Base-by-base conservation (phyloP, 2,113 vertebrate genomes). In the Sinosuthora webbiana region DNA sequence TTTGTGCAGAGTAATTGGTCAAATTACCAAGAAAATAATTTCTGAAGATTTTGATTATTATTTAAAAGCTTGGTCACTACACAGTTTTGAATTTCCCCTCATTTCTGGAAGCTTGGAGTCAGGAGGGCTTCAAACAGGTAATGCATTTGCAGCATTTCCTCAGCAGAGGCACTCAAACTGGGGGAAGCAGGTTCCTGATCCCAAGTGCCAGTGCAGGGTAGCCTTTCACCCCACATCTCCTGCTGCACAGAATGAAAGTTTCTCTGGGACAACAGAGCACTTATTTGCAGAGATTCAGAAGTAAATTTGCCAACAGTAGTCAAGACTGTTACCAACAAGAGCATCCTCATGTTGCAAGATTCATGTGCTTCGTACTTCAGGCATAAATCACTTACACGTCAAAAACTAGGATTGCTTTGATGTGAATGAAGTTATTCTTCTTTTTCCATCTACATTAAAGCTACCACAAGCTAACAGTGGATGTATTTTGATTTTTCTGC, bases 281-380 rank as follows among this genome's bases (percentile, higher is more conserved):
- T 31, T 53, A 3, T 56, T 62, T 77, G 45, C 50, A 45, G 25
- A 47, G 27, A 60, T 50, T 76, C 49, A 33, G 67, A 41, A 62
- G 8, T 8, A 3, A 31, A 65, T 28, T 52, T 77, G 28, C 31
- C 67, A 49, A 13, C 41, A 90, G 16, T 7, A 57, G n/a, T 41
- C 37, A 63, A 57, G 30, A 4, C 2, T 57, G 10, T 24, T 24
- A 22, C 2, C 15, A 1, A 0, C 0, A 0, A 80, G 24, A 13
- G 8, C 42, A 69, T 44, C 63, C 44, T 83, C 33, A 28, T 33
- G 11, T 15, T 75, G 7, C 25, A 64, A 88, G 52, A 35, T 84
- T 74, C 0, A 0, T 10, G 25, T 52, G 42, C 52, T 67, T 67
- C 47, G 74, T 45, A 18, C 11, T 86, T 49, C 50, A 37, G 23